Evolutionary conservation across 2,797 vertebrate genomes (phyloP).

Genomic region (Petrocephalus schoutedeni): DNA sequence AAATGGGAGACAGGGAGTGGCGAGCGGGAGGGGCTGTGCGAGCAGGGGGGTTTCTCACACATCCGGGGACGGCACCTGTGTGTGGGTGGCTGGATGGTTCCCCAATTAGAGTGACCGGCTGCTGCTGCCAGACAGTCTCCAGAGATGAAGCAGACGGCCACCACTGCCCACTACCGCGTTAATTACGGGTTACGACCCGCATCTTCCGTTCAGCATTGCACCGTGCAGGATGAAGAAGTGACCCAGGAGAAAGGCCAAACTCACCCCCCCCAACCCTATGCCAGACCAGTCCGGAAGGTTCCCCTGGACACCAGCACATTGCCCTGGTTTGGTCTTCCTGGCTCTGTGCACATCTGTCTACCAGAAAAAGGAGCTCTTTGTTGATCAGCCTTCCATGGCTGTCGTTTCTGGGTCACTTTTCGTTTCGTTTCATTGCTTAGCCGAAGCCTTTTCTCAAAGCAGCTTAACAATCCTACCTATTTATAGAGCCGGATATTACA

Average conservation of each 20-base stretch:
- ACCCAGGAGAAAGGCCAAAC: background rate
- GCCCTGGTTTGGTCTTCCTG: background rate
- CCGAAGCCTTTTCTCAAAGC: background rate
- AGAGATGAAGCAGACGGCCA: background rate
- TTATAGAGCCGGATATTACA: slow-evolving; percentile 10
- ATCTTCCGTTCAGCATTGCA: background rate
- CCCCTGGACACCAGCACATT: background rate
- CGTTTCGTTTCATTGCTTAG: background rate
- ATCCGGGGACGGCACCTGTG: background rate
- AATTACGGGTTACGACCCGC: slow-evolving; percentile 4
- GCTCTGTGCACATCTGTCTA: background rate
- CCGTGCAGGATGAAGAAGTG: background rate
- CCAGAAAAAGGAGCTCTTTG: background rate
- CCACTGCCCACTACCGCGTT: background rate
- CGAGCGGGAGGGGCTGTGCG: background rate
- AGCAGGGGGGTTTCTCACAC: background rate
- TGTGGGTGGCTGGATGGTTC: background rate
- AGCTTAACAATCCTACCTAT: slow-evolving; percentile 6
- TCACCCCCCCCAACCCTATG: background rate
- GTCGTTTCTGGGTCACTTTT: background rate
- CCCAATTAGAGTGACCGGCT: background rate
- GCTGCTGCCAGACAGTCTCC: background rate
- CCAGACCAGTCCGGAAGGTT: background rate
- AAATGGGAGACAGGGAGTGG: background rate
- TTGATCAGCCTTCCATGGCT: background rate